Base-by-base conservation (phyloP, 2,113 vertebrate species). In the Hippocampus barbouri region DNA sequence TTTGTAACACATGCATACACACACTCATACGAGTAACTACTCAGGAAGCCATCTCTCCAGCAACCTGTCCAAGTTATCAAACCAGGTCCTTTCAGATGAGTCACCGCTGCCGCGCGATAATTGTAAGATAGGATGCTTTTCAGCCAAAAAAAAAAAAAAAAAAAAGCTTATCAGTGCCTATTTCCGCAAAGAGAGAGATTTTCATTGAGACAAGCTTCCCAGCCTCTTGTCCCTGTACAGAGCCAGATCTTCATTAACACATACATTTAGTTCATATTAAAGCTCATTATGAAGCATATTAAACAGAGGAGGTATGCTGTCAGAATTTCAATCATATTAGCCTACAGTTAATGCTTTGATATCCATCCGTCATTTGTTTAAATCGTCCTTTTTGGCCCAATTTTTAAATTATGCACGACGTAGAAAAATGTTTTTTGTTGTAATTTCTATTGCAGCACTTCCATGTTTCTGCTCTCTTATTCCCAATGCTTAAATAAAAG, bases 401-500 rank as follows among this genome's bases (percentile, higher is more conserved):
- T 38, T 38, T 38, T 38, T 5, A 6, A 38, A 38, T 38, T 38
- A 38, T 38, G 34, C 34, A 38, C 34, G 34, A 30, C 16, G 1
- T 40, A 40, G 21, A 38, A 21, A 16, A 38, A 54, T 54, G 20
- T 0, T 54, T 54, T 54, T n/a, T 62, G 60, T 40, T 34, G 34
- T 62, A 10, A 38, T 62, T 9, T 61, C 49, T 40, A 20, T 40
- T 76, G 87, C 76, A 81, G 85, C 79, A 75, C 82, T 78, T 83
- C 84, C 86, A 89, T 60, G 66, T 84, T 82, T 78, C 79, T 85
- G 76, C 69, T 27, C 69, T 30, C 70, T 86, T 79, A 79, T 75
- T 88, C 78, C 76, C 79, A 69, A 68, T 54, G 34, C 86, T 64
- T 40, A 20, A 45, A 65, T 45, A 15, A 15, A 65, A 27, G 49